Conservation (phyloP, 2,888 invertebrate genomes). For the Pollenia angustigena region DNA sequence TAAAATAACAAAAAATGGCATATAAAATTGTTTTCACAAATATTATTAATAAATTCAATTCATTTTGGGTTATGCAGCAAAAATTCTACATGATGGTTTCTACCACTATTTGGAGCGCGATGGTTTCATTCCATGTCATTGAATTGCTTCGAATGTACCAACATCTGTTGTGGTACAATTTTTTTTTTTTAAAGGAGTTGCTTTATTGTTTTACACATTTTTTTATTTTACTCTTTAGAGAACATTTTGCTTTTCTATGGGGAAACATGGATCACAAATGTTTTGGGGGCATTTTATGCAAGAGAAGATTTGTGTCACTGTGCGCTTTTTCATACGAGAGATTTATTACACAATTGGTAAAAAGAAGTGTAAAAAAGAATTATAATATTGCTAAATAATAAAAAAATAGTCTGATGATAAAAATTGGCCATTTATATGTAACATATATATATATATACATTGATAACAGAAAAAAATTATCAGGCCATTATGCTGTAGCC, state of each 20-base stretch:
- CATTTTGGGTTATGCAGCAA: slow-evolving; percentile 47
- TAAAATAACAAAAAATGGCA: slow-evolving; percentile 1
- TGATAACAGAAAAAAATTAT: too few relatives aligned
- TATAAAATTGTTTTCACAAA: slow-evolving; percentile 48
- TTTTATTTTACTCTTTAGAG: slow-evolving; percentile 26
- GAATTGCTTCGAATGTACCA: slow-evolving; percentile 19
- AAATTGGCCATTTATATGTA: not conserved
- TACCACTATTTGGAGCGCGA: slow-evolving; percentile 19
- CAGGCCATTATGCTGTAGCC: too few relatives aligned
- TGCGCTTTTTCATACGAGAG: slow-evolving; percentile 13
- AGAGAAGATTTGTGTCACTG: not conserved
- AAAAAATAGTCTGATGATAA: not conserved
- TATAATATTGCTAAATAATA: not conserved
- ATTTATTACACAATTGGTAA: slow-evolving; percentile 60
- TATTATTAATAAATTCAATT: slow-evolving; percentile 69
- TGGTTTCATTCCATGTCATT: slow-evolving; percentile 57
- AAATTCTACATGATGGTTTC: not conserved
- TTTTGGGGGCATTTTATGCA: slow-evolving; percentile 24
- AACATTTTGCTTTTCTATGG: not conserved
- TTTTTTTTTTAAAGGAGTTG: not conserved
- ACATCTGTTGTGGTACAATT: slow-evolving; percentile 58
- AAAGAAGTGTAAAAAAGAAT: slow-evolving; percentile 36
- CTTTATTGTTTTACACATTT: not conserved
- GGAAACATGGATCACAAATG: not conserved
- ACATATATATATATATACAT: too few relatives aligned